A percentile compares a stretch with the other conserved stretches of the same genome.
Evolutionary conservation across 1,140 invertebrate species (phyloP).

Genomic region (Panagrolaimus sp.): DNA sequence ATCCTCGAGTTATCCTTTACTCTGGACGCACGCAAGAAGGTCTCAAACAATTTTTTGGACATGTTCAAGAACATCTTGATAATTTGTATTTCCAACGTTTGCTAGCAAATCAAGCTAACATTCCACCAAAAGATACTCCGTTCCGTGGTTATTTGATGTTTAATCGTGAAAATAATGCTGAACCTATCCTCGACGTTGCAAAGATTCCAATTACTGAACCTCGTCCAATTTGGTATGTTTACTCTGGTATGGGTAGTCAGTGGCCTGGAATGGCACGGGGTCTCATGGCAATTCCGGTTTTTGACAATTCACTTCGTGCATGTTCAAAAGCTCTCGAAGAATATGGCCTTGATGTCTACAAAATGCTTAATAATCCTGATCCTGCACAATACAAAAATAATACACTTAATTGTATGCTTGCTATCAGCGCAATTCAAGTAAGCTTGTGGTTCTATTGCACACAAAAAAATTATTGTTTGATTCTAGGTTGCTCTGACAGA

Average conservation of each 20-base stretch:
- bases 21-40: conserved; percentile 79
- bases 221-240: conserved; percentile 83
- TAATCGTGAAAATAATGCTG: conserved; percentile 25
- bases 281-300: conserved; percentile 73
- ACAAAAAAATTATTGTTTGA: conserved; percentile 53
- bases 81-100: conserved; percentile 49
- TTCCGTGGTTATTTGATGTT: conserved; percentile 33
- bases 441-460: conserved; percentile 18
- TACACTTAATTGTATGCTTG: conserved; percentile 79
- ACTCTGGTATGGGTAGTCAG: conserved; percentile 92
- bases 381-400: conserved; percentile 71
- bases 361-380: conserved; percentile 72
- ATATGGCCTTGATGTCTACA: conserved; percentile 73
- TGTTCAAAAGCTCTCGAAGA: conserved; percentile 69
- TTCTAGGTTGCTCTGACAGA: conserved; percentile 85
- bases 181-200: conserved; percentile 60
- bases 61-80: conserved; percentile 61
- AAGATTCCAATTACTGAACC: conserved; percentile 61
- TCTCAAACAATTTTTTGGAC: conserved; percentile 66
- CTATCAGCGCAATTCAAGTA: conserved; percentile 86
- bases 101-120: conserved; percentile 48
- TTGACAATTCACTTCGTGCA: conserved; percentile 71
- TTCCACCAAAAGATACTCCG: conserved; percentile 55
- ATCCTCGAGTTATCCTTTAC: conserved; percentile 70
- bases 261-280: conserved; percentile 86